Evolutionary conservation across 2,888 invertebrate species (phyloP), one percentile per base, ranked within the genome.

Genomic region (Euzophera pinguis): DNA sequence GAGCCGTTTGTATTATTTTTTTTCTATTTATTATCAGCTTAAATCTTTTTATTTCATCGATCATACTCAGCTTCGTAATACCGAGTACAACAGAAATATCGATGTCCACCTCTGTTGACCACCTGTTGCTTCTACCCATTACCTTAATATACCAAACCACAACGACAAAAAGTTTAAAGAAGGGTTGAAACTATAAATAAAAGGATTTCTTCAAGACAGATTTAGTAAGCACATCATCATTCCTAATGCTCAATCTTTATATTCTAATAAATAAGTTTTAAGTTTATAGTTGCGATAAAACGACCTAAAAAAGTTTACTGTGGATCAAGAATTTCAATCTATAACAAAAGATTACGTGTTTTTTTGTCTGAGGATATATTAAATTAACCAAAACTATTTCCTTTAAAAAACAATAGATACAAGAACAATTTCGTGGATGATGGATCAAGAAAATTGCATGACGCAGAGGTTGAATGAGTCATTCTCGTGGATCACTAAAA

Each of bases 121-220:
- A 80, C 75, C 81, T 76, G 78, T 69, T 65, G 67, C 60, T 70
- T 63, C 60, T 59, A 65, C 62, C 66, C 73, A 73, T 78, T 74
- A 73, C 67, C 65, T 71, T 75, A 22, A 3, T 22, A 22, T 22
- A 3, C 10, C 69, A 75, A 75, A 78, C 76, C 75, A n/a, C 71
- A 64, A 63, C 57, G 53, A 62, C 72, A 80, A 80, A 83, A 74
- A 62, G 47, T 58, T 61, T 58, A 64, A 66, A 65, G 64, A 47
- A 58, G 61, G 61, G 65, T 57, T 67, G 71, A 13, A 13, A 22
- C 67, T 69, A 81, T 80, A 81, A 81, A 76, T 79, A 71, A 72
- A 65, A 64, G 61, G 73, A 65, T 63, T 63, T 58, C 69, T 78
- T 72, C 77, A 75, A 73, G 59, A 62, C 63, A 57, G 54, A 63